Conservation (phyloP, 2,113 vertebrate genomes). For the Proterorhinus semilunaris region DNA sequence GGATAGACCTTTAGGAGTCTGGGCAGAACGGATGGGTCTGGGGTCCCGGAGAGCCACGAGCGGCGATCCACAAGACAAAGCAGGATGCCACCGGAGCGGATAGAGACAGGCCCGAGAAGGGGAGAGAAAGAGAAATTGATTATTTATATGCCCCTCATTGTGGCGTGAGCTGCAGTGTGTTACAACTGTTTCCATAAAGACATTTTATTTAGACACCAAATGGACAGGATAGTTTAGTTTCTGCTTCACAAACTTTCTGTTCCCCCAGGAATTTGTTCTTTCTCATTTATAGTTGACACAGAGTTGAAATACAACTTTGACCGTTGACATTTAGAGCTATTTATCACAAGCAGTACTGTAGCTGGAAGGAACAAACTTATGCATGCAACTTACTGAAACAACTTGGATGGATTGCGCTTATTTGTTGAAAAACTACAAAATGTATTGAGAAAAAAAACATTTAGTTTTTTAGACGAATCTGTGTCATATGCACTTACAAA, state of each 20-base stretch:
- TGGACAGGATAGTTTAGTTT: conserved; percentile 22
- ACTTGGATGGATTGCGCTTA: too few relatives aligned
- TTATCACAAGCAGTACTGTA: background rate
- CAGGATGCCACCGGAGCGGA: conserved; percentile 14
- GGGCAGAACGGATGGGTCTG: conserved; percentile 68
- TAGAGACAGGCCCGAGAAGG: conserved; percentile 9
- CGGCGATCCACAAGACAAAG: conserved; percentile 36
- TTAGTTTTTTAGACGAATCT: too few relatives aligned
- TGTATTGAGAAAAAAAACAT: background rate
- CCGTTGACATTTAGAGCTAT: background rate
- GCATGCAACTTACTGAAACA: background rate
- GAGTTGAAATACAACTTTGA: conserved; percentile 1
- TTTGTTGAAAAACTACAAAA: background rate
- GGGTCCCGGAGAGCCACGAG: conserved; percentile 49
- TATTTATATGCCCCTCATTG: background rate
- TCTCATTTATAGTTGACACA: background rate
- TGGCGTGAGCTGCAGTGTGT: conserved; percentile 3
- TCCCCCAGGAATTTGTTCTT: background rate
- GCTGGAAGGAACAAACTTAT: background rate
- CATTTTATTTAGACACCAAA: conserved; percentile 2
- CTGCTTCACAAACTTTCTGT: conserved; percentile 1
- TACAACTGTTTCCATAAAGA: conserved; percentile 14
- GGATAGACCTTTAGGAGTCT: conserved; percentile 71
- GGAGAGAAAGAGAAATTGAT: conserved; percentile 18
- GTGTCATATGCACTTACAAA: too few relatives aligned